These are phyloP conservation scores for Anser cygnoides DNA, from an alignment of 2,113 vertebrate genomes.

Conservation along the genomic window DNA sequence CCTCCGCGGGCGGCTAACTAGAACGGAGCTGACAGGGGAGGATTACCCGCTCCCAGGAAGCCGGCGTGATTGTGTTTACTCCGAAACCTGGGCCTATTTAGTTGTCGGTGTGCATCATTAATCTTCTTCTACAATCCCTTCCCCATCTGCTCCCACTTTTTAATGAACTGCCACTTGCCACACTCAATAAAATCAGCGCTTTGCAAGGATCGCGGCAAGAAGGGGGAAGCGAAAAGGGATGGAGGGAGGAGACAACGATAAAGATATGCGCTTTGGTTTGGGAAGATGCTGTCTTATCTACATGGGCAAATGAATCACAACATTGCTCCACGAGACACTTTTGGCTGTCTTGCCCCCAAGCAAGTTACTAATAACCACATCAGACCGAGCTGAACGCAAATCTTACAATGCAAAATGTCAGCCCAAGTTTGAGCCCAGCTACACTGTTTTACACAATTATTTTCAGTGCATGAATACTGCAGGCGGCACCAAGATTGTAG, in stretches of 20 bases:
- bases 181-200: slow-evolving; percentile 78
- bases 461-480: slow-evolving; percentile 38
- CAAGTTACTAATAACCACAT: slow-evolving; percentile 59
- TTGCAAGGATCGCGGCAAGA: slow-evolving; percentile 42
- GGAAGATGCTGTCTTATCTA: background rate
- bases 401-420: slow-evolving; percentile 3
- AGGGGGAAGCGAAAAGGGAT: background rate
- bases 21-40: slow-evolving; percentile 68
- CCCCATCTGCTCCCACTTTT: slow-evolving; percentile 82
- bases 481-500: slow-evolving; percentile 39
- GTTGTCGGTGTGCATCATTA: slow-evolving; percentile 79
- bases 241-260: background rate
- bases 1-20: slow-evolving; percentile 13
- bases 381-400: background rate
- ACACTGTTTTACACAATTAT: slow-evolving; percentile 61
- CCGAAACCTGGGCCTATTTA: slow-evolving; percentile 74
- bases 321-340: background rate
- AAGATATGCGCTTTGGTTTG: background rate
- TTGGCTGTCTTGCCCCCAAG: slow-evolving; percentile 45
- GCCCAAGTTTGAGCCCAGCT: slow-evolving; percentile 51
- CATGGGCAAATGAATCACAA: background rate
- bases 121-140: slow-evolving; percentile 80
- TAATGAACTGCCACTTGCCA: slow-evolving; percentile 83
- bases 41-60: slow-evolving; percentile 68
- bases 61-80: slow-evolving; percentile 74